phyloP scores from a whole-genome alignment of 2,113 vertebrate species.

The Nansenia antarctica region DNA sequence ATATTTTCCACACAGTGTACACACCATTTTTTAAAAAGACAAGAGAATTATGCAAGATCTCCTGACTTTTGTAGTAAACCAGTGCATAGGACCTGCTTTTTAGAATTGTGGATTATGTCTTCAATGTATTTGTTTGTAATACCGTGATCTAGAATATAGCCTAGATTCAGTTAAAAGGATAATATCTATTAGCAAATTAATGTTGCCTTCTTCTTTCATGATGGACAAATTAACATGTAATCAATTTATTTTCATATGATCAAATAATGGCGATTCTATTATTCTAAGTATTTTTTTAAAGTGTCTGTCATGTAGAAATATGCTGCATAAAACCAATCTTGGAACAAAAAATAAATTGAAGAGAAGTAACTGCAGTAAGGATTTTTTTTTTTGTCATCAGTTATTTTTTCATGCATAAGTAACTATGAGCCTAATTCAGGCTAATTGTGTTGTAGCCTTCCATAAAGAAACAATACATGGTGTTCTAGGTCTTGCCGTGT shows the following conservation, averaged over 20 bases:
- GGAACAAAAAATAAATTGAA: not conserved
- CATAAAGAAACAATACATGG: constrained; percentile 20
- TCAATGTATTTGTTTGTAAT: not conserved
- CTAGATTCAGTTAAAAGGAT: not conserved
- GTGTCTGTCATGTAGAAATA: not conserved
- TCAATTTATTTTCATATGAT: no score
- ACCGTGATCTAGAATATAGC: no score
- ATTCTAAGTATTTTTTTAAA: not conserved
- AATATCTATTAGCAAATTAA: not conserved
- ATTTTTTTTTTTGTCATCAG: not conserved
- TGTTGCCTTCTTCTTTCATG: no score
- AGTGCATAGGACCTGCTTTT: not conserved
- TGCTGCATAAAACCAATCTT: not conserved
- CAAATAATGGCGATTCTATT: no score
- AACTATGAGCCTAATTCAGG: constrained; percentile 47
- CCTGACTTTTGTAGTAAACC: no score
- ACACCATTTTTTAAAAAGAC: not conserved
- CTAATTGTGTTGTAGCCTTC: constrained; percentile 47
- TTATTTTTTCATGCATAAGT: constrained; percentile 39
- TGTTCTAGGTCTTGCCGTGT: constrained; percentile 3
- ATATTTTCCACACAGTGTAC: not conserved
- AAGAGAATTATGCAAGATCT: no score
- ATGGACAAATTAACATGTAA: no score
- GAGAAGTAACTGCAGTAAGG: not conserved
- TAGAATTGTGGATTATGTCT: no score